Evolutionary conservation across 2,888 invertebrate species (phyloP), one percentile per base, ranked within the genome.

Genomic region (Acanthosepion lycidas): DNA sequence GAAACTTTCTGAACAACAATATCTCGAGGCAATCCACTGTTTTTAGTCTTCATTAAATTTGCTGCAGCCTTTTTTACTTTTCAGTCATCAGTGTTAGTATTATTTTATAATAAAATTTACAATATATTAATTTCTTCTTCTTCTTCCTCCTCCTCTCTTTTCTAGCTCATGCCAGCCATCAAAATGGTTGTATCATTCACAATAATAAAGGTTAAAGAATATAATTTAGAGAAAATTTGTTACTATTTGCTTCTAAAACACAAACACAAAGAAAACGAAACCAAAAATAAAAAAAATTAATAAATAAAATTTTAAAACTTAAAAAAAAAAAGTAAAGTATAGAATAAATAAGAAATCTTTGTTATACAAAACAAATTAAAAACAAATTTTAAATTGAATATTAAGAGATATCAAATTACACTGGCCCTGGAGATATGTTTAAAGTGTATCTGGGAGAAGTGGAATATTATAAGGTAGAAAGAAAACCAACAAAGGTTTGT

Each of bases 1-100:
- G 78, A 78, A 78, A 78, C 78, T 78, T 78, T 78, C 78, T 78
- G 78, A n/a, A n/a, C 78, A 78, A 78, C 78, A 78, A 78, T 78
- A 78, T 78, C n/a, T 78, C 33, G 78, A 78, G n/a, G n/a, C n/a
- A 78, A 78, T 78, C 78, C 15, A 15, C 78, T 33, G 78, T 78
- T 78, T n/a, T 78, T 78, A 78, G 78, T 78, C 78, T 78, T 78
- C 78, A 78, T 78, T 78, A 78, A 78, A 78, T 78, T 78, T 78
- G 78, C 78, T 78, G 78, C n/a, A 23, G 20, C 59, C 20, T 78
- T 78, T 78, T 78, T n/a, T 33, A 78, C 15, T 78, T 78, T 78
- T 78, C 18, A 78, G n/a, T 78, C n/a, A 78, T 78, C 18, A n/a
- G 12, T n/a, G n/a, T 78, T 15, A 28, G n/a, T 28, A 78, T 78